phyloP scores from a whole-genome alignment of 2,797 vertebrate species.

The Acestrorhynchus altus region DNA sequence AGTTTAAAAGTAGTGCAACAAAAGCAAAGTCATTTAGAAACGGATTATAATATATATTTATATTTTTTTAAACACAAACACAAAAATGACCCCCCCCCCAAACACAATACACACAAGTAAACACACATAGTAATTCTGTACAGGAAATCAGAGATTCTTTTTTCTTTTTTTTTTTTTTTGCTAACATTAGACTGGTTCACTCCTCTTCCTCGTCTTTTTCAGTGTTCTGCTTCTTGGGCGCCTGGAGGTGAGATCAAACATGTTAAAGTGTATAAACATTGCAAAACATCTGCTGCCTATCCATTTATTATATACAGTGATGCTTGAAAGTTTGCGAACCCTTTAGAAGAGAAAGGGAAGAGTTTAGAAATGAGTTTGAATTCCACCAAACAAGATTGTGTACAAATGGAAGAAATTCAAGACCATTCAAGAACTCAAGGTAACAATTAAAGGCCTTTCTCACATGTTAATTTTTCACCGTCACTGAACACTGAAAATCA shows the following conservation, averaged over 20 bases:
- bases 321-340: no score
- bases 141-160: conserved; percentile 40
- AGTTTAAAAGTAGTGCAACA: conserved; percentile 40
- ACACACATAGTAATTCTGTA: conserved; percentile 62
- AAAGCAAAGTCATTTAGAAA: conserved; percentile 42
- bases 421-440: no score
- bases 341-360: no score
- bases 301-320: no score
- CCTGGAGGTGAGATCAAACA: conserved; percentile 60
- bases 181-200: conserved; percentile 57
- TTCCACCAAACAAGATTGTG: no score
- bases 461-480: no score
- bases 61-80: conserved; percentile 10
- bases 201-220: conserved; percentile 76
- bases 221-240: conserved; percentile 80
- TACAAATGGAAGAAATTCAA: no score
- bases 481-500: no score
- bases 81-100: no score
- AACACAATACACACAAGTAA: conserved; percentile 37
- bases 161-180: not conserved
- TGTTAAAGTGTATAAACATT: not conserved
- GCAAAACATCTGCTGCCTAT: no score
- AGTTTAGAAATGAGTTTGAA: no score
- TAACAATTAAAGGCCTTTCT: no score
- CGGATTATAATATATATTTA: not conserved